Base-by-base conservation (phyloP, 2,888 invertebrate species). In the Parapristionchus giblindavisi region DNA sequence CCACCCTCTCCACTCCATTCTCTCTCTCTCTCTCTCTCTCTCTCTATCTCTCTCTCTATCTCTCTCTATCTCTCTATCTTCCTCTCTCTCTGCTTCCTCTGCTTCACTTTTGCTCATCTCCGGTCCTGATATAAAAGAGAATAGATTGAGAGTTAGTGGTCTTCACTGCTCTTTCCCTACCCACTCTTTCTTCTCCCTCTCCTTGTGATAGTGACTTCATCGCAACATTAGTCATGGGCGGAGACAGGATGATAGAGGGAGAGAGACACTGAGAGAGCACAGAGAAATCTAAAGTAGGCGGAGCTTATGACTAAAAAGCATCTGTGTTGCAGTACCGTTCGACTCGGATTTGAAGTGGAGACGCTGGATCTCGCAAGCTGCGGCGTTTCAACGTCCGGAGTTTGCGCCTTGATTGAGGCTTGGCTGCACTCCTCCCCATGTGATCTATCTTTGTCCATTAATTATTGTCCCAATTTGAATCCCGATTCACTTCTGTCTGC, bases 341-440 rank as follows among this genome's bases (percentile, higher is more conserved):
- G 29, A n/a, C 29, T 17, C 3, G 70, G 70, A 1, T 36, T n/a
- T 5, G 38, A 17, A 2, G 29, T 82, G 11, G 82, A 82, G 51
- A 78, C 81, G 2, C 76, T 82, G 27, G 80, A 81, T 75, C 65
- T 82, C 29, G 77, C 81, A 17, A 77, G 78, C 8, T 82, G 81
- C 60, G 17, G 72, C 2, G 32, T 82, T 21, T 74, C 81, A 8
- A 70, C 73, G 36, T 60, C 73, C 8, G 75, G 76, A 36, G 38
- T 82, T 8, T 34, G 73, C 34, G 43, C 54, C 0, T 48, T 81
- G 24, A 77, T 81, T n/a, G 51, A 71, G 29, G 75, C 75, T 0
- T 82, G 82, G 82, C 51, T 74, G 21, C 43, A 54, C 40, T 36
- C 65, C 14, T 63, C 79, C 36, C 52, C 58, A 21, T 65, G 74